Evolutionary conservation across 2,888 invertebrate species (phyloP), one percentile per base, ranked within the genome.

Genomic region (Ferdinandea cuprea): DNA sequence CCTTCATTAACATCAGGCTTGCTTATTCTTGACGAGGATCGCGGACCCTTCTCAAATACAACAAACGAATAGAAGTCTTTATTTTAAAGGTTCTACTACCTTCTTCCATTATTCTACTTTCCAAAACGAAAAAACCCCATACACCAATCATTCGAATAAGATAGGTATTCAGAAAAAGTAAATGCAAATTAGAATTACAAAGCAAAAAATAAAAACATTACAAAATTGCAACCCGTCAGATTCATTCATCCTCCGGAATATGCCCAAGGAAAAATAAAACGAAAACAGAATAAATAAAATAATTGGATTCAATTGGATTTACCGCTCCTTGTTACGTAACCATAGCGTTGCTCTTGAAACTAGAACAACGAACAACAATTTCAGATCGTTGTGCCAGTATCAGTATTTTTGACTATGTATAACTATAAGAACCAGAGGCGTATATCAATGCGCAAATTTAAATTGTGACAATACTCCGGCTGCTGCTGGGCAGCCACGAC

Each of bases 391-490:
- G 6, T 11, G 6, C 35, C n/a, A n/a, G 19, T 13, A 19, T 1
- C 30, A 40, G n/a, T n/a, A 52, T 17, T 66, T 13, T 54, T 66
- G 66, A 66, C 54, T 66, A 54, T 66, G 44, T n/a, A n/a, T n/a
- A n/a, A n/a, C n/a, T n/a, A n/a, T n/a, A n/a, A 32, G 21, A 44
- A 25, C 56, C 46, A 68, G 35, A 28, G 35, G 68, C 56, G 68
- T 56, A 46, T 68, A 68, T 68, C 56, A 68, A 68, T 68, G 44
- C 11, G n/a, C 46, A 68, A 68, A 68, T 68, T 56, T 56, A 68
- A 68, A 68, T 68, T 56, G 35, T 35, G 13, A 17, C 21, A 56
- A 35, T 42, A n/a, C 9, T 19, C 1, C 32, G 30, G 7, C 7
- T 17, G 8, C 32, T 3, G 13, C 9, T n/a, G n/a, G n/a, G 25